A percentile compares a stretch with the other conserved stretches of the same genome.
These are phyloP conservation scores for Cataglyphis hispanica DNA, from an alignment of 1,140 invertebrate genomes.

Conservation along the genomic window DNA sequence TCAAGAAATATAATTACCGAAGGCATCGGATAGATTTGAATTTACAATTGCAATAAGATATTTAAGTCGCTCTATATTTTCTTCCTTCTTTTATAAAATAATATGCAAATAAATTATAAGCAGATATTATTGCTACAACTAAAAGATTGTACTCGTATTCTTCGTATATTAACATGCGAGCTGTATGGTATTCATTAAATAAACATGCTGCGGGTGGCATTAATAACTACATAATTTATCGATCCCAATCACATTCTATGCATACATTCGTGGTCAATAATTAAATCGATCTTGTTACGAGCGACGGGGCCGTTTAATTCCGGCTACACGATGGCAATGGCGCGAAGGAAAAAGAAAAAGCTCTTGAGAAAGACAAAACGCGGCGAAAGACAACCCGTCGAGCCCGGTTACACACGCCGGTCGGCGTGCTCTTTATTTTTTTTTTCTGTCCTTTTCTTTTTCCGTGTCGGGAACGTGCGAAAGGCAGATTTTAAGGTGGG, in stretches of 20 bases:
- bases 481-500: constrained; percentile 70
- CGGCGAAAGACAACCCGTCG: not conserved
- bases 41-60: too few species aligned
- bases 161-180: not conserved
- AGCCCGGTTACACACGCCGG: not conserved
- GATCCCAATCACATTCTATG: not conserved
- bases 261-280: constrained; percentile 19
- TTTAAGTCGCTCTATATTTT: not conserved
- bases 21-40: too few species aligned
- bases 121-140: not conserved
- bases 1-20: too few species aligned
- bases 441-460: not conserved
- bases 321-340: not conserved
- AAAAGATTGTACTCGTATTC: not conserved
- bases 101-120: not conserved
- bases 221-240: constrained; percentile 51
- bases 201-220: constrained; percentile 24
- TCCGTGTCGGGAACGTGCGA: constrained; percentile 52
- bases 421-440: too few species aligned
- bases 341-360: not conserved
- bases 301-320: not conserved
- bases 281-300: constrained; percentile 41
- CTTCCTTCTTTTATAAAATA: not conserved
- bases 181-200: constrained; percentile 10
- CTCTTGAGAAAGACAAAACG: not conserved